Percentiles rank a stretch among this genome's conserved stretches.
These are phyloP conservation scores for Pedetes capensis DNA, from an alignment of 2,113 vertebrate genomes.

Conservation along the genomic window DNA sequence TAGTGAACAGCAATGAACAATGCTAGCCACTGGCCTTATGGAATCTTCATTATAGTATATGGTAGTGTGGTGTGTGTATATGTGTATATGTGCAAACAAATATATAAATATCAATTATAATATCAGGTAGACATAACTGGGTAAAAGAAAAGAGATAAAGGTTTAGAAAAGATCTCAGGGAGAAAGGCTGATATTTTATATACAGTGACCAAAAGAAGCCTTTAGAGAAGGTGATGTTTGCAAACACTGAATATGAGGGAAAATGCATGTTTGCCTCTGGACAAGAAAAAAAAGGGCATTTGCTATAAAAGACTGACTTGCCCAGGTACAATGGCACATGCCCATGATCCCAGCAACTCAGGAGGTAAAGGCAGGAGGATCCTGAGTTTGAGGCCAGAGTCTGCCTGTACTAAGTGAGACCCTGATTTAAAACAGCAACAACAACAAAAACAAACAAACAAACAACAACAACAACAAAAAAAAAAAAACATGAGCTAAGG, in stretches of 20 bases:
- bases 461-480: too few relatives aligned
- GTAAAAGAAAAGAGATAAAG: background rate
- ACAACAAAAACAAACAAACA: too few relatives aligned
- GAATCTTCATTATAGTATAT: background rate
- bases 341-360: too few relatives aligned
- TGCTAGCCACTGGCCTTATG: background rate
- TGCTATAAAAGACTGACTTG: background rate
- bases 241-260: background rate
- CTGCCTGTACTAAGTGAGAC: too few relatives aligned
- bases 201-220: background rate
- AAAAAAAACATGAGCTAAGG: too few relatives aligned
- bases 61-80: background rate
- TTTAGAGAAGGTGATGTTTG: background rate
- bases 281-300: background rate
- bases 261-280: background rate
- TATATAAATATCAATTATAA: background rate
- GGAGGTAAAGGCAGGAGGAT: too few relatives aligned
- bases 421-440: too few relatives aligned
- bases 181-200: background rate
- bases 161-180: background rate
- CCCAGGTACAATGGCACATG: too few relatives aligned
- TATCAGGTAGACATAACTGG: background rate
- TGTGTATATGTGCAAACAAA: background rate
- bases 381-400: too few relatives aligned
- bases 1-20: background rate